Conservation (phyloP, 2,113 vertebrate species). For the Kryptolebias marmoratus region DNA sequence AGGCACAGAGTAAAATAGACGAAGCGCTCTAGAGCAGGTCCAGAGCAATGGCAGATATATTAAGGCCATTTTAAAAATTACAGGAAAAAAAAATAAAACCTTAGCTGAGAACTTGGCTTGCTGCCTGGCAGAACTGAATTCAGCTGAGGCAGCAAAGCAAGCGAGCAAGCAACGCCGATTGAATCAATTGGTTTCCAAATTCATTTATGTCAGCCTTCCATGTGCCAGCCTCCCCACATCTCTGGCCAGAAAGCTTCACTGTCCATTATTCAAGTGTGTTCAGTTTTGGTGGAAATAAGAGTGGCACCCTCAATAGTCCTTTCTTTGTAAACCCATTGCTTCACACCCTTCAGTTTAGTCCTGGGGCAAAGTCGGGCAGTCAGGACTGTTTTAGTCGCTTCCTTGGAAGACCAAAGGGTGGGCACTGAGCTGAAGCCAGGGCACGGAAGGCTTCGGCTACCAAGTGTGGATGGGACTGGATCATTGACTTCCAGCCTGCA, state of each 20-base stretch:
- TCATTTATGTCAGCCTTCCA: slow-evolving; percentile 67
- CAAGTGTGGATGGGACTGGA: slow-evolving; percentile 98
- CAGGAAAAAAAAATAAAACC: slow-evolving; percentile 81
- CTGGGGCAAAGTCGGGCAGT: slow-evolving; percentile 81
- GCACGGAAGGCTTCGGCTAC: slow-evolving; percentile 98
- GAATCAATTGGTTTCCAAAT: slow-evolving; percentile 85
- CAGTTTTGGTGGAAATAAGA: slow-evolving; percentile 83
- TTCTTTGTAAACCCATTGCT: slow-evolving; percentile 67
- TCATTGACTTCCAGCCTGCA: slow-evolving; percentile 99
- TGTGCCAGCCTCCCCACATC: slow-evolving; percentile 68
- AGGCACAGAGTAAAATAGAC: slow-evolving; percentile 89
- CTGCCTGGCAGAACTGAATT: slow-evolving; percentile 70
- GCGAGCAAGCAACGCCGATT: slow-evolving; percentile 65
- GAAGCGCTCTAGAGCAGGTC: slow-evolving; percentile 78
- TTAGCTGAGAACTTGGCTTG: slow-evolving; percentile 84
- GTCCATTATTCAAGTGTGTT: slow-evolving; percentile 72
- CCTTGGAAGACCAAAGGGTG: slow-evolving; percentile 94
- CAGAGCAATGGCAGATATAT: slow-evolving; percentile 90
- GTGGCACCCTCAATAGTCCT: slow-evolving; percentile 84
- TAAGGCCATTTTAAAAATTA: slow-evolving; percentile 93
- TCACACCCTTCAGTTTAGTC: slow-evolving; percentile 76
- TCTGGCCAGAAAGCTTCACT: slow-evolving; percentile 69
- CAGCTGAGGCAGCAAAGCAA: slow-evolving; percentile 67
- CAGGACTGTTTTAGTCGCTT: slow-evolving; percentile 99
- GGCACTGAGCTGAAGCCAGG: slow-evolving; percentile 95